Conservation (phyloP, 2,888 invertebrate species). For the Spodoptera littoralis region DNA sequence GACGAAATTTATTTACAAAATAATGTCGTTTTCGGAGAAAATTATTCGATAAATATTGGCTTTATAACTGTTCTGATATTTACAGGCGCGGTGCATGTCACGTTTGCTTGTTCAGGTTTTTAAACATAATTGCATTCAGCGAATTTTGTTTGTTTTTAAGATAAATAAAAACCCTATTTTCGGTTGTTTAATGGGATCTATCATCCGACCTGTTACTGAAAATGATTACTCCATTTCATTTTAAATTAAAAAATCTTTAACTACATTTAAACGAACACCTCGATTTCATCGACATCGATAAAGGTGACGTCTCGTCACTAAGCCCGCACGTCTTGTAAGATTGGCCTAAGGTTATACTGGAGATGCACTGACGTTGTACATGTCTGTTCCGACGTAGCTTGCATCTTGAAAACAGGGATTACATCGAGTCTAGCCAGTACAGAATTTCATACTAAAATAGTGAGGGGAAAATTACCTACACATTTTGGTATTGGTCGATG, state of each 20-base stretch:
- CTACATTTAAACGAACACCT: background rate
- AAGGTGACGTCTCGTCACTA: slow-evolving; percentile 47
- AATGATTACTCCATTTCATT: background rate
- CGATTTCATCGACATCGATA: slow-evolving; percentile 41
- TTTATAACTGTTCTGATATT: background rate
- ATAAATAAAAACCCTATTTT: too few relatives aligned
- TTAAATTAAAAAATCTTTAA: too few relatives aligned
- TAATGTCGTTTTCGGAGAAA: too few relatives aligned
- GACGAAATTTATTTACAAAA: too few relatives aligned
- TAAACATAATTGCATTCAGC: too few relatives aligned
- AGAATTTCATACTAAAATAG: slow-evolving; percentile 6
- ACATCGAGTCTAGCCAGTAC: background rate
- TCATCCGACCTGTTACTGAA: too few relatives aligned
- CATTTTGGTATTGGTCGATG: too few relatives aligned
- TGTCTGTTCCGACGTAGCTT: background rate
- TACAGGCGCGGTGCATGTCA: background rate
- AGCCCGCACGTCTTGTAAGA: slow-evolving; percentile 56
- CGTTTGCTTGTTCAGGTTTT: too few relatives aligned
- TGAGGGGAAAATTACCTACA: slow-evolving; percentile 4
- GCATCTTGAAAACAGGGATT: slow-evolving; percentile 11
- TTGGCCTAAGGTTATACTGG: slow-evolving; percentile 58
- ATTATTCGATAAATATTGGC: too few relatives aligned
- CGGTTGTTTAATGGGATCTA: too few relatives aligned
- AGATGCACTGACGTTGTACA: slow-evolving; percentile 45
- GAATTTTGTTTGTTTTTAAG: too few relatives aligned